Evolutionary conservation across 1,140 invertebrate genomes (phyloP).

Genomic region (Caenorhabditis tropicalis): DNA sequence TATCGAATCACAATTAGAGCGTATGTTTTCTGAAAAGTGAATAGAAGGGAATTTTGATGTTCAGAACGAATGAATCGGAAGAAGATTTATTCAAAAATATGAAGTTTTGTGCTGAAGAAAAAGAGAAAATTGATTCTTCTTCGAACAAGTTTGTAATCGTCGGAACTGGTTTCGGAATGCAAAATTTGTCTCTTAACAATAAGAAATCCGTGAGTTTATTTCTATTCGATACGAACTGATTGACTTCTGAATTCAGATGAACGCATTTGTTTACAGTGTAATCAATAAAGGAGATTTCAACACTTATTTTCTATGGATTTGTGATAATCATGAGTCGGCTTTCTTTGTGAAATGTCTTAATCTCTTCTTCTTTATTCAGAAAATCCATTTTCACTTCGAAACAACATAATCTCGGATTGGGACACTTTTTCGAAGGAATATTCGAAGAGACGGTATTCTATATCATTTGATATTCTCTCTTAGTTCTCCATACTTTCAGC

Average conservation of each 20-base stretch:
- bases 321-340: neutral
- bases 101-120: neutral
- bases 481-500: neutral
- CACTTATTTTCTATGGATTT: constrained; percentile 6
- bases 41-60: neutral
- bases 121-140: neutral
- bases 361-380: neutral
- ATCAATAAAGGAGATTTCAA: neutral
- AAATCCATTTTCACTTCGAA: neutral
- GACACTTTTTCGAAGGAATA: neutral
- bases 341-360: neutral
- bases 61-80: neutral
- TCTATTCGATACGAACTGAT: neutral
- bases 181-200: neutral
- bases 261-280: neutral
- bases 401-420: neutral
- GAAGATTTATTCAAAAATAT: neutral
- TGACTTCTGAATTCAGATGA: neutral
- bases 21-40: neutral
- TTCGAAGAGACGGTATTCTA: neutral
- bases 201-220: neutral
- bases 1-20: neutral
- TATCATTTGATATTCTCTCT: neutral
- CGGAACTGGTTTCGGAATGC: neutral
- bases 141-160: neutral